Evolutionary conservation across 2,888 invertebrate genomes (phyloP), one percentile per base, ranked within the genome.

Genomic region (Drosophila formosana): DNA sequence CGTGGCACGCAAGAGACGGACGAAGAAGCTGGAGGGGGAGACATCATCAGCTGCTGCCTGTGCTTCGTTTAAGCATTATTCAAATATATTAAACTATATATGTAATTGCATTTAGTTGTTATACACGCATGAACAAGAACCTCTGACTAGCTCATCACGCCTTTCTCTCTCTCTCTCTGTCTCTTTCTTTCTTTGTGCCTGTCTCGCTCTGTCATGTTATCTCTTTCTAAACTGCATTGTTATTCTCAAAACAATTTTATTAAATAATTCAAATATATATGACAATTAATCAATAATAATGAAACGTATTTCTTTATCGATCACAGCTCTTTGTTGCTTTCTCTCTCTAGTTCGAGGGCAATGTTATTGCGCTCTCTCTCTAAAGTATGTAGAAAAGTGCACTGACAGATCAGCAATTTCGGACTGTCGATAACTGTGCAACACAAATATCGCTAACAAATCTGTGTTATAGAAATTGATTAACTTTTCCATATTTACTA

Each of bases 181-280:
- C 0, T 18, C 25, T 39, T 23, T 13, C 49, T 23, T 26, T 51
- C 1, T 23, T 28, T 51, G 18, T 1, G 3, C 28, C 41, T 43
- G 13, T 52, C 26, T 34, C 39, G 39, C 13, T 41, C 49, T 61
- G 57, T 37, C 41, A 74, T 75, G 69, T 75, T 69, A 69, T 64
- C 73, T 70, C 67, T 55, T 63, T 69, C 80, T 69, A 73, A 68
- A 72, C 51, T 49, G 50, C 64, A 68, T 63, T 71, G 60, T 70
- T 74, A 67, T 68, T 79, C 60, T 66, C 66, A 78, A 67, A 49
- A 58, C 34, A 61, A 66, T 58, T 53, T 60, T 72, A 72, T 82
- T 60, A 11, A 41, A 58, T 47, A 49, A 60, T 46, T 43, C 51
- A 79, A 79, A 79, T 65, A 78, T 52, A 66, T 67, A 68, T 71